Evolutionary conservation across 2,888 invertebrate species (phyloP).

Genomic region (Shargacucullia verbasci): DNA sequence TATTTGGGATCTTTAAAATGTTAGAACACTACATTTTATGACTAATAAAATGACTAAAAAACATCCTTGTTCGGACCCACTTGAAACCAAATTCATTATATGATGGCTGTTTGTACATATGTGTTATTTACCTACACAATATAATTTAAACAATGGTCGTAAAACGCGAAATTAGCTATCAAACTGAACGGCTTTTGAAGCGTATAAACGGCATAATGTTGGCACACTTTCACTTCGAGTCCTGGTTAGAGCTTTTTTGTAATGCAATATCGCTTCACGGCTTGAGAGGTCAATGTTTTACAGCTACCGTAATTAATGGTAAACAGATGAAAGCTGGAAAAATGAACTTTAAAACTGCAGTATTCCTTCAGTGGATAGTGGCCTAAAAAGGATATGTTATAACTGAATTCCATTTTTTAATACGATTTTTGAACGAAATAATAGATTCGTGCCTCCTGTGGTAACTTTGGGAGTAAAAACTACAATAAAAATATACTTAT

Average conservation of each 20-base stretch:
- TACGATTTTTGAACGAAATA: too few species aligned
- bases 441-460: too few species aligned
- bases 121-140: constrained; percentile 18
- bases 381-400: too few species aligned
- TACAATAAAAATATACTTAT: too few species aligned
- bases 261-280: constrained; percentile 31
- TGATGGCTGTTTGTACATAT: neutral
- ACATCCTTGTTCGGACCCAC: too few species aligned
- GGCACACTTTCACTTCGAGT: constrained; percentile 41
- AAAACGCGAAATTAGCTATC: constrained; percentile 41
- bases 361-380: too few species aligned
- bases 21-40: too few species aligned
- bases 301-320: constrained; percentile 17
- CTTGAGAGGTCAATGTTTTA: constrained; percentile 29
- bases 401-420: too few species aligned
- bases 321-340: constrained; percentile 10
- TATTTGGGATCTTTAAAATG: too few species aligned
- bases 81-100: neutral
- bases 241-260: constrained; percentile 45
- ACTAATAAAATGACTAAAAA: too few species aligned
- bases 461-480: too few species aligned
- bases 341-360: constrained; percentile 1
- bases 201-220: constrained; percentile 11
- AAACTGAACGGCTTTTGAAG: constrained; percentile 35
- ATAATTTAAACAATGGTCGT: constrained; percentile 32